phyloP scores from a whole-genome alignment of 2,888 invertebrate species.

The Crioceris asparagi region DNA sequence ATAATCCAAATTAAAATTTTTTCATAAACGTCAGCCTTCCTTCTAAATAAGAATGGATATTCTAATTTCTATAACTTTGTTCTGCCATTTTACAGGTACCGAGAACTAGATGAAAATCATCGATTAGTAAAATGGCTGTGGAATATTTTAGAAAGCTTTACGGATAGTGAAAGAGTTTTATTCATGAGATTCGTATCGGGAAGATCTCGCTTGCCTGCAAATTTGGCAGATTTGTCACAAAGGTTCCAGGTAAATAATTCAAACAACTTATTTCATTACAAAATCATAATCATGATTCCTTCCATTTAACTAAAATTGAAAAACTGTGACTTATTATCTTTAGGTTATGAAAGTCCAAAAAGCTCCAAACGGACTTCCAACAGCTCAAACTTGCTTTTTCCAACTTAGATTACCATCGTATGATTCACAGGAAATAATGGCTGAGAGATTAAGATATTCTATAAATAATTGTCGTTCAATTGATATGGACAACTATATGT shows the following conservation, averaged over 20 bases:
- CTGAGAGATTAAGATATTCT: slow-evolving; percentile 51
- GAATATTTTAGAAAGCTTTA: slow-evolving; percentile 50
- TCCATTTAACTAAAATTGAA: slow-evolving; percentile 2
- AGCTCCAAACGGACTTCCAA: slow-evolving; percentile 48
- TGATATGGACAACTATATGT: slow-evolving; percentile 61
- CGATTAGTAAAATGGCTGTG: slow-evolving; percentile 53
- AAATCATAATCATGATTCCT: no score
- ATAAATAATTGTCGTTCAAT: slow-evolving; percentile 57
- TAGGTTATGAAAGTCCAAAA: slow-evolving; percentile 48
- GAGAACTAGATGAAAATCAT: slow-evolving; percentile 51
- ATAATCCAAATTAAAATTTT: no score
- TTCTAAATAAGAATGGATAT: no score
- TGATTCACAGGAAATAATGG: slow-evolving; percentile 47
- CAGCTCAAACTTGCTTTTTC: slow-evolving; percentile 54
- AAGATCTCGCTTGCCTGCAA: slow-evolving; percentile 50
- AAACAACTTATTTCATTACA: background rate
- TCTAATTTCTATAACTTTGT: no score
- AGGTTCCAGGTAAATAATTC: slow-evolving; percentile 44
- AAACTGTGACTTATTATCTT: slow-evolving; percentile 13
- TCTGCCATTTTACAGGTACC: slow-evolving; percentile 39
- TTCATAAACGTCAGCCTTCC: no score
- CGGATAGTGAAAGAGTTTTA: slow-evolving; percentile 50
- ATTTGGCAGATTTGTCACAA: slow-evolving; percentile 53
- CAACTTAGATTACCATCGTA: slow-evolving; percentile 53
- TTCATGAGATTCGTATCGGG: slow-evolving; percentile 59